A percentile compares a stretch with the other conserved stretches of the same genome.
Evolutionary conservation across 2,113 vertebrate genomes (phyloP).

Genomic region (Phrynosoma platyrhinos): DNA sequence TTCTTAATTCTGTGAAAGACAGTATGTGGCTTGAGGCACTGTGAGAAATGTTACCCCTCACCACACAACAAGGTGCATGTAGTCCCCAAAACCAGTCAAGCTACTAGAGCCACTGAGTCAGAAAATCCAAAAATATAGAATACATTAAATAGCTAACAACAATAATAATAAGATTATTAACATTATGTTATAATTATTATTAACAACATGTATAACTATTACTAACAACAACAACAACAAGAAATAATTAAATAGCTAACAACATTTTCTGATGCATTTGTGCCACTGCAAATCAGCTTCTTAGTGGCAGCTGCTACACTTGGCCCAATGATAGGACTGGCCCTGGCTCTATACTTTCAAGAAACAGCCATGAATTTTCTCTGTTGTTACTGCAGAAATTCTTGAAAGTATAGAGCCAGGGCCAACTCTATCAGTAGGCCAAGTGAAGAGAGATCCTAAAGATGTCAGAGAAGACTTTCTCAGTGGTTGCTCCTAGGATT

Average conservation of each 20-base stretch:
- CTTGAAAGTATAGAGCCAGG: background rate
- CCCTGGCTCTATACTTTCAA: background rate
- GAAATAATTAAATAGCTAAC: background rate
- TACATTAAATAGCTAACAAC: background rate
- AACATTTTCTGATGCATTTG: too few species aligned
- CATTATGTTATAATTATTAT: too few species aligned
- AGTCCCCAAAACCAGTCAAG: background rate
- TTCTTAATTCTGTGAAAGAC: background rate
- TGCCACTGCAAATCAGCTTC: background rate
- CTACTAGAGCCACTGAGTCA: background rate
- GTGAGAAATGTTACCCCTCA: background rate
- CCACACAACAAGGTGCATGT: background rate
- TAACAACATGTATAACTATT: too few species aligned
- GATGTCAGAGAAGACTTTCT: too few species aligned
- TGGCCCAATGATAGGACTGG: background rate
- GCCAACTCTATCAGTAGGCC: background rate
- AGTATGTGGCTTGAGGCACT: background rate
- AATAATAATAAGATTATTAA: too few species aligned
- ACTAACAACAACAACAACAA: too few species aligned
- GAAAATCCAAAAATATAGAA: background rate
- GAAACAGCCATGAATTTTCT: background rate
- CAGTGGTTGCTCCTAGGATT: too few species aligned
- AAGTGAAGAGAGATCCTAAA: background rate
- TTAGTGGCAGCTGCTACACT: background rate
- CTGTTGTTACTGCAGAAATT: background rate